phyloP scores from a whole-genome alignment of 2,888 invertebrate genomes.

The Agrilus mali region DNA sequence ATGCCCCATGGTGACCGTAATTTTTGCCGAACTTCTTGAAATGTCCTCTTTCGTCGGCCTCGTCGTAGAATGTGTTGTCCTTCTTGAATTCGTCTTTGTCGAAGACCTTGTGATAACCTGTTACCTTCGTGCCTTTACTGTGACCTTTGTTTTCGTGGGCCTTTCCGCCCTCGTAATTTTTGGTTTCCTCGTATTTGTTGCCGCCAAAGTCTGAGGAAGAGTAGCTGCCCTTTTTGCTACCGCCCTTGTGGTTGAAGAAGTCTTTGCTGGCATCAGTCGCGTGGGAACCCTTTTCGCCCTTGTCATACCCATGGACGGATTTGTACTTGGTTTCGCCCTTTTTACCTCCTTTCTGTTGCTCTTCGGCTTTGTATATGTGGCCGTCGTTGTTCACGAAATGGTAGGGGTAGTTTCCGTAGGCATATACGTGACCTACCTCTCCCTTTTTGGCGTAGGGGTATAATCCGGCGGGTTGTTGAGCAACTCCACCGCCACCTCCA shows the following conservation, averaged over 20 bases:
- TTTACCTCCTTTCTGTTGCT: constrained; percentile 28
- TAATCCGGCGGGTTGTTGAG: too few relatives aligned
- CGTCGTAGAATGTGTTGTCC: constrained; percentile 64
- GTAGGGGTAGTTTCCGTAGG: too few relatives aligned
- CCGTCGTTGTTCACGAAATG: too few relatives aligned
- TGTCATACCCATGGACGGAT: constrained; percentile 39
- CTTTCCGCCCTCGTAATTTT: constrained; percentile 42
- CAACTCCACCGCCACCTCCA: too few relatives aligned
- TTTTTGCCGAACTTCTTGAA: constrained; percentile 49
- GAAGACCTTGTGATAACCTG: constrained; percentile 60
- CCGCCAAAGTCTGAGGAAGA: constrained; percentile 43
- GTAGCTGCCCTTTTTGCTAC: constrained; percentile 41
- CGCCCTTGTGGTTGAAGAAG: constrained; percentile 39
- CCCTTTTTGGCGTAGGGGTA: too few relatives aligned
- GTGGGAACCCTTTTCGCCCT: constrained; percentile 43
- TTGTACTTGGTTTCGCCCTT: constrained; percentile 45
- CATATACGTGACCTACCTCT: too few relatives aligned
- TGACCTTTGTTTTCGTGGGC: constrained; percentile 43
- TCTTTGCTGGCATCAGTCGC: constrained; percentile 42
- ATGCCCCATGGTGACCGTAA: constrained; percentile 41
- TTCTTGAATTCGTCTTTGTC: constrained; percentile 69
- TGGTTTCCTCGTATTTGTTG: constrained; percentile 39
- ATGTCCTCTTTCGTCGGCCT: constrained; percentile 52
- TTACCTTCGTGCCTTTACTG: constrained; percentile 57
- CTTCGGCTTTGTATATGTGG: too few relatives aligned